Evolutionary conservation across 2,888 invertebrate genomes (phyloP), one percentile per base, ranked within the genome.

Genomic region (Drosophila prostipennis): DNA sequence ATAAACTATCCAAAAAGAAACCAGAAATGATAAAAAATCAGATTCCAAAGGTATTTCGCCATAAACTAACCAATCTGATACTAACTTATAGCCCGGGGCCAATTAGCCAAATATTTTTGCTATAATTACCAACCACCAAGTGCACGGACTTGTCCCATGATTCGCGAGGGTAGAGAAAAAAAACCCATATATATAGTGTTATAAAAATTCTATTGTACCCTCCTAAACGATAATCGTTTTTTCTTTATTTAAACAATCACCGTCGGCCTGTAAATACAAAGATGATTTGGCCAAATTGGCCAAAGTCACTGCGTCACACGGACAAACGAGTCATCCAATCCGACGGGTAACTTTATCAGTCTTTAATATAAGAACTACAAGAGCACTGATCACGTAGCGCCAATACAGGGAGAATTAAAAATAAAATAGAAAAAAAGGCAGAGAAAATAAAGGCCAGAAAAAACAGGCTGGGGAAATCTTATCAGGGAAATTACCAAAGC

Each of bases 241-340:
- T 72, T 68, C 51, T 71, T 59, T 71, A 83, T 83, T 81, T 78
- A 86, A 86, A 80, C 83, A 80, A 86, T 80, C 80, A 80, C 73
- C 80, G 78, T 76, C 53, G 63, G 68, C 67, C 69, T 76, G 71
- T 80, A 80, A 80, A 80, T 86, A 70, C 61, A 56, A 75, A 87
- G 85, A 87, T 84, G 87, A 81, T 87, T 80, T 69, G 71, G 76
- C 80, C 57, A 65, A 83, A 82, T 69, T 59, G 68, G 63, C 53
- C 53, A 34, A n/a, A 42, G 37, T 40, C 54, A 61, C 67, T 72
- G 57, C 63, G 76, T 54, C 61, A 67, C 79, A 59, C 60, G 77
- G 60, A 6, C 26, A 5, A 5, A 26, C 72, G 79, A 80, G 86
- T 80, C 54, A 72, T 48, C 29, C 23, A 51, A 61, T 52, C 36